Evolutionary conservation across 2,797 vertebrate species (phyloP), one percentile per base, ranked within the genome.

Genomic region (Centroberyx gerrardi): DNA sequence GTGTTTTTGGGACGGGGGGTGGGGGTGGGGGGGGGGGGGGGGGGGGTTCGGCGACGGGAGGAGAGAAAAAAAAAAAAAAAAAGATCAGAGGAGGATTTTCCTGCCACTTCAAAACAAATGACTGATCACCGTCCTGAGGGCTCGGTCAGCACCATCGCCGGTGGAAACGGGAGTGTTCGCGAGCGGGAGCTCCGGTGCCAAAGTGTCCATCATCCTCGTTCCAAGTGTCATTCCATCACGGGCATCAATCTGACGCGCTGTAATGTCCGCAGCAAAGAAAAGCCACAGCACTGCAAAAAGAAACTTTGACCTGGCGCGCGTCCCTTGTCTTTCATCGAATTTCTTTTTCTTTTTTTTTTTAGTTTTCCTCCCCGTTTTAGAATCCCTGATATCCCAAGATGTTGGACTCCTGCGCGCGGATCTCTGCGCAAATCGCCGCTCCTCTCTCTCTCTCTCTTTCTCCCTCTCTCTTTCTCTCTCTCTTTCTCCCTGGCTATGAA

Each of bases 101-200:
- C 83, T 87, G 81, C 74, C 89, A 90, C 93, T 91, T 92, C 76
- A 87, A 85, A 90, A 87, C 85, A 89, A 90, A 88, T 93, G 90
- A 92, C 58, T 79, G 92, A 93, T 91, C 79, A 51, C 75, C 83
- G 89, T 91, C 90, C 90, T 53, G 86, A 38, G 81, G 76, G 89
- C 86, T 77, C 85, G 81, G 88, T 92, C 93, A 91, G 92, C 93
- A 89, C 69, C 72, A 81, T 81, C 74, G 68, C 66, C 71, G 63
- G 18, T 48, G 74, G 27, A 69, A 81, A 80, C 68, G 72, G 79
- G 64, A 52, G 78, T 86, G 27, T 83, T 71, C 86, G 62, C 85
- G 86, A 74, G 70, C 74, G 64, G 73, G 62, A 69, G 81, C 81
- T 76, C 75, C 73, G 78, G 79, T 83, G 90, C 90, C 86, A 90